Conservation (phyloP, 2,113 vertebrate species). For the Myotis brandtii region DNA sequence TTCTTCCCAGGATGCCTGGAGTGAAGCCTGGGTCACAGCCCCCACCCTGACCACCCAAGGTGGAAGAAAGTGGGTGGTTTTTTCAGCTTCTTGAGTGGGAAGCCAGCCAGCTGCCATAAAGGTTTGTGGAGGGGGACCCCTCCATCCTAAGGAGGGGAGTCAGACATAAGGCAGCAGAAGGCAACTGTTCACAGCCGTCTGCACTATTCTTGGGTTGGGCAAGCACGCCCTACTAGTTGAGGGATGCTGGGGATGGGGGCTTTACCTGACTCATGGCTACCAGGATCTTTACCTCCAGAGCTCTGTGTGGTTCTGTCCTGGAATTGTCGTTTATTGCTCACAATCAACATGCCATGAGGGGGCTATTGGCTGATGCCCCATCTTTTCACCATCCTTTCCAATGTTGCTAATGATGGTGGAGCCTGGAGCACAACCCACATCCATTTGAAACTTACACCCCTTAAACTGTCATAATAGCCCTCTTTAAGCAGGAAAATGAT, state of each 20-base stretch:
- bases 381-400: background rate
- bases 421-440: background rate
- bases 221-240: background rate
- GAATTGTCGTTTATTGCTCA: background rate
- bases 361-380: too few species aligned
- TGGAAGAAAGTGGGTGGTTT: background rate
- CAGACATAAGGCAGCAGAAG: background rate
- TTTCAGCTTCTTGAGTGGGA: background rate
- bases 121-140: background rate
- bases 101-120: background rate
- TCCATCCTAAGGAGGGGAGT: background rate
- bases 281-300: background rate
- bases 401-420: background rate
- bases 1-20: background rate
- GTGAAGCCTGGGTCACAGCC: background rate
- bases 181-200: background rate
- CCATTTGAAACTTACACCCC: background rate
- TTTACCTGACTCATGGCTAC: background rate
- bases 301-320: background rate
- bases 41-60: accelerated
- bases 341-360: background rate
- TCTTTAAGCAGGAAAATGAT: background rate
- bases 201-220: background rate
- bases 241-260: background rate
- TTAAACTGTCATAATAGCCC: background rate